phyloP scores from a whole-genome alignment of 2,797 vertebrate species.

The Acanthornis magna region DNA sequence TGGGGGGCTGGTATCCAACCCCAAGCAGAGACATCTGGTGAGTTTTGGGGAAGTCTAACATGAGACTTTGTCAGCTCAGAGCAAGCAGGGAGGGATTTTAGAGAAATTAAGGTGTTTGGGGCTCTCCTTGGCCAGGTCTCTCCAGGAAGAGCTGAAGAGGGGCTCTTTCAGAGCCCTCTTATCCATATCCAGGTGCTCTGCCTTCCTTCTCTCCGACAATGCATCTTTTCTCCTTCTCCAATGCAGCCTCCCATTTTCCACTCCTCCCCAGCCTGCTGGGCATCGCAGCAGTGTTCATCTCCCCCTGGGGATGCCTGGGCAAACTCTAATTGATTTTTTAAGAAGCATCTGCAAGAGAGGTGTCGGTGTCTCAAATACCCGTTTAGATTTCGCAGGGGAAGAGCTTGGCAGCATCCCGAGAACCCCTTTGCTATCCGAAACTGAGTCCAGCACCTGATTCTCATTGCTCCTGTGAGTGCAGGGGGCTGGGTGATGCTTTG shows the following conservation, averaged over 20 bases:
- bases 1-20: fast-evolving
- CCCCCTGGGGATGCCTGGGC: neutral
- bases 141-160: neutral
- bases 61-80: neutral
- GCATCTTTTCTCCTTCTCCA: neutral
- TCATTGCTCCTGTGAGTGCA: fast-evolving
- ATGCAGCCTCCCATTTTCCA: neutral
- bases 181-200: neutral
- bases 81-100: neutral
- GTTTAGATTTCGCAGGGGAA: neutral
- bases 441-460: neutral
- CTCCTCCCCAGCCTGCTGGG: neutral
- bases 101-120: neutral
- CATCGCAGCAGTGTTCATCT: neutral
- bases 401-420: neutral
- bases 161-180: neutral
- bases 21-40: fast-evolving
- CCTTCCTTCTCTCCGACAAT: neutral
- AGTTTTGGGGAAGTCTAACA: neutral
- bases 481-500: neutral
- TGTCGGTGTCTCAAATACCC: neutral
- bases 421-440: neutral
- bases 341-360: neutral
- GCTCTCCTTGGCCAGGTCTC: neutral
- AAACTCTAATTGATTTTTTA: neutral